Evolutionary conservation across 2,888 invertebrate species (phyloP).

Genomic region (Busseola fusca): DNA sequence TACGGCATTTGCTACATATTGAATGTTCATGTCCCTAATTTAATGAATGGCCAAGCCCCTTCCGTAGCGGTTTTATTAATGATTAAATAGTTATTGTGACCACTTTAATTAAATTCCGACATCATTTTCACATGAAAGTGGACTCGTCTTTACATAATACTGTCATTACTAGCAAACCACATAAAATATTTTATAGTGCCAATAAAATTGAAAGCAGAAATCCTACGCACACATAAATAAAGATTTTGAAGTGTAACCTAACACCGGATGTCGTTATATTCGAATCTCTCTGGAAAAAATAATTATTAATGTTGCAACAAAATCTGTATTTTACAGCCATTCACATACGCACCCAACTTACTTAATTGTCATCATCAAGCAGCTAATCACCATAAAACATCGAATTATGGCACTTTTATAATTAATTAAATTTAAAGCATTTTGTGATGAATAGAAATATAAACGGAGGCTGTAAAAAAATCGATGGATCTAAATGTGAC

Average conservation of each 20-base stretch:
- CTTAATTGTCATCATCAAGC: slow-evolving; percentile 65
- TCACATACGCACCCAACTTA: slow-evolving; percentile 60
- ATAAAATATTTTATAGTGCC: slow-evolving; percentile 66
- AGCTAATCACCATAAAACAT: slow-evolving; percentile 69
- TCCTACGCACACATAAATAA: slow-evolving; percentile 68
- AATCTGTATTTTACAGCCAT: slow-evolving; percentile 63
- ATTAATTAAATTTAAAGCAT: slow-evolving; percentile 60
- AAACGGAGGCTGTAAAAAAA: slow-evolving; percentile 51
- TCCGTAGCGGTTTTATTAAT: slow-evolving; percentile 54
- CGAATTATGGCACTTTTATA: slow-evolving; percentile 61
- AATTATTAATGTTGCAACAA: slow-evolving; percentile 64
- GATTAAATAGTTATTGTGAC: slow-evolving; percentile 52
- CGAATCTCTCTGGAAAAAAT: slow-evolving; percentile 67
- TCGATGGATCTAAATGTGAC: slow-evolving; percentile 59
- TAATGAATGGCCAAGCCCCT: slow-evolving; percentile 46
- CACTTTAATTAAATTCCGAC: slow-evolving; percentile 58
- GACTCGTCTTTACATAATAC: slow-evolving; percentile 62
- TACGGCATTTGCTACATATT: background rate
- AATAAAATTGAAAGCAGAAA: slow-evolving; percentile 73
- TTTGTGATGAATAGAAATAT: slow-evolving; percentile 57
- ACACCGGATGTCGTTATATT: slow-evolving; percentile 71
- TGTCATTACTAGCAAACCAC: slow-evolving; percentile 61
- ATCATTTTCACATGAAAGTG: slow-evolving; percentile 67
- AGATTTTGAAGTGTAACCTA: slow-evolving; percentile 60
- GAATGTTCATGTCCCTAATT: slow-evolving; percentile 17